phyloP scores from a whole-genome alignment of 2,113 vertebrate species.

The Neodon shergylaensis region DNA sequence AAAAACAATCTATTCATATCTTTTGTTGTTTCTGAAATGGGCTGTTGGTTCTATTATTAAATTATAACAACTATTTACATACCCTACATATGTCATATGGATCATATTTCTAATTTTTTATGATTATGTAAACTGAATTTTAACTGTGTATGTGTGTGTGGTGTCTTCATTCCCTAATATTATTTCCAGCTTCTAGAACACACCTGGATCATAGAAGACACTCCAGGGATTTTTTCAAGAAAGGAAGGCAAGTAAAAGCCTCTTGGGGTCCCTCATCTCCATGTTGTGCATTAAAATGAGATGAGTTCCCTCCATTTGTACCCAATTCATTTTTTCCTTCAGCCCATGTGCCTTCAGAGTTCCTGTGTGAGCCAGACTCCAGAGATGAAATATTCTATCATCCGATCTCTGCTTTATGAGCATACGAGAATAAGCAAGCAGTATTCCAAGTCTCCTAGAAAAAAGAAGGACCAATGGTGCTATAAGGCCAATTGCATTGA shows the following conservation, averaged over 20 bases:
- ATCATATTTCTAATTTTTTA: background rate
- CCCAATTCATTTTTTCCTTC: background rate
- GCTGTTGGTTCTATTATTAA: background rate
- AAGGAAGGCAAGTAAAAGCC: background rate
- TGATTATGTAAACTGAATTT: background rate
- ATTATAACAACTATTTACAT: slow-evolving; percentile 5
- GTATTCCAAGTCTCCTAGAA: background rate
- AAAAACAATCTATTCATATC: slow-evolving; percentile 24
- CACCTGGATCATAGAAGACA: background rate
- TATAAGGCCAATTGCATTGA: background rate
- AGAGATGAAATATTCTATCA: background rate
- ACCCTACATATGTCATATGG: background rate
- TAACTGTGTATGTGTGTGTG: background rate
- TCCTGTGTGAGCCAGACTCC: background rate
- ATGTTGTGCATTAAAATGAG: background rate
- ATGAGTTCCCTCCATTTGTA: background rate
- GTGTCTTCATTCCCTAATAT: background rate
- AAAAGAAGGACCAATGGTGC: background rate
- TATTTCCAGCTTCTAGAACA: background rate
- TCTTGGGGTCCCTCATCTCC: background rate
- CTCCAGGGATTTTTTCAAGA: background rate
- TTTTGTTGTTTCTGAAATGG: slow-evolving; percentile 12
- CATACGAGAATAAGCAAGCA: background rate
- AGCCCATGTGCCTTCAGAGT: background rate
- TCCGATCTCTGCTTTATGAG: no score